phyloP scores from a whole-genome alignment of 2,797 vertebrate genomes.

The Yasuhikotakia modesta region DNA sequence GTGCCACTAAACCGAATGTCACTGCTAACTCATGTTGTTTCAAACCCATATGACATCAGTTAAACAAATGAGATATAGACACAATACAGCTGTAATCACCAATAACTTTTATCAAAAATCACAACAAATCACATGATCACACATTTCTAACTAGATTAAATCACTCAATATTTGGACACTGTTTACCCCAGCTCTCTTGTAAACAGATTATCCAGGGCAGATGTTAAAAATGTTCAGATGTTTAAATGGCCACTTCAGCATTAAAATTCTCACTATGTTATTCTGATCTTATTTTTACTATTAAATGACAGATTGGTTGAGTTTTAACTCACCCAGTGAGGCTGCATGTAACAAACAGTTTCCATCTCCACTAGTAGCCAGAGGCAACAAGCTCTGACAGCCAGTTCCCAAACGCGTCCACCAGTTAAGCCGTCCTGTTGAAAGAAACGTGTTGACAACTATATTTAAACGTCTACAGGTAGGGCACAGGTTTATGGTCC shows the following conservation, averaged over 20 bases:
- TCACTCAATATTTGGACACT: not conserved
- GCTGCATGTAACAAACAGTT: constrained; percentile 95
- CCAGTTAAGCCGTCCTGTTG: constrained; percentile 92
- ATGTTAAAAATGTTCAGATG: not conserved
- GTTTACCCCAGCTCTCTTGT: not conserved
- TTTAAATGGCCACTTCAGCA: too few species aligned
- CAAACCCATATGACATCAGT: too few species aligned
- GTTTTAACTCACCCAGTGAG: constrained; percentile 84
- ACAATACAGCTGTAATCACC: too few species aligned
- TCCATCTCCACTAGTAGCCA: constrained; percentile 94
- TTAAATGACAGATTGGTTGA: constrained; percentile 35
- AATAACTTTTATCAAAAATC: too few species aligned
- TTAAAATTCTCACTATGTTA: too few species aligned
- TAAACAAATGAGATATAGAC: too few species aligned
- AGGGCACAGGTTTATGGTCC: too few species aligned
- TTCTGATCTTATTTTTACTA: not conserved
- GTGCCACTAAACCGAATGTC: too few species aligned
- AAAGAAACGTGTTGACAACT: not conserved
- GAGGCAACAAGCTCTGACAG: constrained; percentile 89
- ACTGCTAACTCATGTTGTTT: too few species aligned
- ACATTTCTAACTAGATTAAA: not conserved
- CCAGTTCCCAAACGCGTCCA: constrained; percentile 89
- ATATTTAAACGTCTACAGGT: too few species aligned
- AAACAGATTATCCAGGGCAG: not conserved
- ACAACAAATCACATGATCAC: not conserved